Evolutionary conservation across 2,797 vertebrate species (phyloP).

Genomic region (Chlorospingus flavigularis): DNA sequence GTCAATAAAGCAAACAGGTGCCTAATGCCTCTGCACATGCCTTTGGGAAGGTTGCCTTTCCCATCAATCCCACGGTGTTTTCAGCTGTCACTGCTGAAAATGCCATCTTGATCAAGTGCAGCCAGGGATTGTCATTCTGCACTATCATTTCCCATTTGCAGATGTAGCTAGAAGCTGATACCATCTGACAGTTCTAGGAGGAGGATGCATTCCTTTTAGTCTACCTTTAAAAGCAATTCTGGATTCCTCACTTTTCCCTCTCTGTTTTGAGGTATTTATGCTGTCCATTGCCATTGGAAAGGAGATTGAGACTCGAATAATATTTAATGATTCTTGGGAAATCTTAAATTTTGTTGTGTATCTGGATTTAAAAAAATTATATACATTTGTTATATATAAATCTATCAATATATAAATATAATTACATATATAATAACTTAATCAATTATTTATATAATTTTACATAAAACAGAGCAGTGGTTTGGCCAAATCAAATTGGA

Average conservation of each 20-base stretch:
- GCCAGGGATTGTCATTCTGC: background rate
- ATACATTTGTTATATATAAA: background rate
- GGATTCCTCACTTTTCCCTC: background rate
- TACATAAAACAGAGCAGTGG: background rate
- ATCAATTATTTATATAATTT: background rate
- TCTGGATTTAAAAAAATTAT: background rate
- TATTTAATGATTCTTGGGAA: background rate
- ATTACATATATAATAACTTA: background rate
- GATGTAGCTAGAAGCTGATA: background rate
- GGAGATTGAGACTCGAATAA: background rate
- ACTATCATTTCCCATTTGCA: background rate
- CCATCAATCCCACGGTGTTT: conserved; percentile 9
- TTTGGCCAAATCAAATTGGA: background rate
- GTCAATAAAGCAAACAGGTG: conserved; percentile 51
- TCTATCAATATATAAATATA: background rate
- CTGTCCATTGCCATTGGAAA: background rate
- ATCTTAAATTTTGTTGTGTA: background rate
- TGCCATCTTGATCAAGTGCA: background rate
- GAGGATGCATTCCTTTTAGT: background rate
- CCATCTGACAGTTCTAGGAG: background rate
- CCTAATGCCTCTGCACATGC: conserved; percentile 8
- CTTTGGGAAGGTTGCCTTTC: conserved; percentile 25
- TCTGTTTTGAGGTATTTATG: background rate
- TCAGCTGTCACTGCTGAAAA: conserved; percentile 32
- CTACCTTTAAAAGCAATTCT: background rate